Base-by-base conservation (phyloP, 2,888 invertebrate species). In the Molorchus minor region DNA sequence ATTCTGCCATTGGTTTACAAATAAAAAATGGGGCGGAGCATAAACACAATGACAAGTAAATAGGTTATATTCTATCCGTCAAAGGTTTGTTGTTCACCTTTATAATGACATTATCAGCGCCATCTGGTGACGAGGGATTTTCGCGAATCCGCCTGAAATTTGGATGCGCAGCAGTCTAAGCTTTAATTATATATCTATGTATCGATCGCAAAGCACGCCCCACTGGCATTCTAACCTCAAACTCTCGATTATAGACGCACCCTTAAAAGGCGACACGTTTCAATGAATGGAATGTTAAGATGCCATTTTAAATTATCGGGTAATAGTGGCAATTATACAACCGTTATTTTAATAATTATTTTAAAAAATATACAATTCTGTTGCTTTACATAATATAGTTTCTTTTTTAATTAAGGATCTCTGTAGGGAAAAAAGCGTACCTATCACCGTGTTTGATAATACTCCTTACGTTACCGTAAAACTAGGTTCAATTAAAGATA, bases 361-460 rank as follows among this genome's bases (percentile, higher is more conserved):
- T n/a, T n/a, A n/a, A n/a, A 55, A 55, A 55, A 55, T 55, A 55
- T 55, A 55, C 55, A 55, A n/a, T 17, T 55, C 29, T 55, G 46
- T 55, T 35, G 35, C 33, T 55, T 45, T 46, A 55, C 36, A 41
- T 45, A n/a, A 55, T 35, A 30, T 53, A 30, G 4, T 15, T 33
- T 30, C 30, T 45, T 45, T 30, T 30, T 10, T 8, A 25, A 25
- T 25, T 3, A 12, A 12, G 33, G 12, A n/a, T 7, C 33, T 33
- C n/a, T 33, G 33, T 33, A n/a, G 33, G 12, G 25, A 25, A 8
- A 10, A 52, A 56, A 58, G 59, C 58, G 45, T 33, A 61, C 61
- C 61, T 61, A 61, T 61, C 61, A 61, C 61, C 61, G 38, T 57
- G n/a, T 55, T 55, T 61, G 38, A 56, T 45, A 56, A 54, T 58